These are phyloP conservation scores for Pocota personata DNA, from an alignment of 2,888 invertebrate species.

Conservation along the genomic window DNA sequence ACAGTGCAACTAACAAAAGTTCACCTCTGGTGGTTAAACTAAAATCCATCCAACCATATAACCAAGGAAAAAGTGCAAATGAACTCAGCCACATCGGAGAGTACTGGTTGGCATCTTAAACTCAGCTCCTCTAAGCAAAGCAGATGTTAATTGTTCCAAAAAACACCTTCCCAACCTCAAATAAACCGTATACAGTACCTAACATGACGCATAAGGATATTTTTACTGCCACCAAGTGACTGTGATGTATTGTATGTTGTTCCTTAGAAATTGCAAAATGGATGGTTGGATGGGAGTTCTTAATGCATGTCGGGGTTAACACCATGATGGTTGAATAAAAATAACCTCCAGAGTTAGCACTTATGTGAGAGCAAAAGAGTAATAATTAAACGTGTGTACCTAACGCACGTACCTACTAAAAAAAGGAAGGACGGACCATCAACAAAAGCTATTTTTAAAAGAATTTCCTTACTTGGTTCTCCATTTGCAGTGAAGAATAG, in stretches of 20 bases:
- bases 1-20: slow-evolving; percentile 41
- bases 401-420: background rate
- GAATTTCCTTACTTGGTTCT: background rate
- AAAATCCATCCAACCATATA: slow-evolving; percentile 34
- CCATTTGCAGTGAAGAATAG: background rate
- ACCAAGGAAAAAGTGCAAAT: slow-evolving; percentile 43
- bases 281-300: slow-evolving; percentile 54
- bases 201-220: slow-evolving; percentile 19
- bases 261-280: slow-evolving; percentile 48
- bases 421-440: background rate
- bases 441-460: slow-evolving; percentile 25
- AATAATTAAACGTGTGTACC: slow-evolving; percentile 35
- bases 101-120: slow-evolving; percentile 33
- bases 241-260: slow-evolving; percentile 8
- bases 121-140: background rate
- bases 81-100: slow-evolving; percentile 47
- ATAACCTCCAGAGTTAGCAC: slow-evolving; percentile 60
- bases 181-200: background rate
- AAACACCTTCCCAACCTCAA: background rate
- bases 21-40: slow-evolving; percentile 68
- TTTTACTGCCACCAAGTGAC: background rate
- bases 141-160: slow-evolving; percentile 65
- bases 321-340: slow-evolving; percentile 25
- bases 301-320: slow-evolving; percentile 47
- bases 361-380: slow-evolving; percentile 18